phyloP scores from a whole-genome alignment of 2,888 invertebrate genomes.

The Microplitis deprimator region DNA sequence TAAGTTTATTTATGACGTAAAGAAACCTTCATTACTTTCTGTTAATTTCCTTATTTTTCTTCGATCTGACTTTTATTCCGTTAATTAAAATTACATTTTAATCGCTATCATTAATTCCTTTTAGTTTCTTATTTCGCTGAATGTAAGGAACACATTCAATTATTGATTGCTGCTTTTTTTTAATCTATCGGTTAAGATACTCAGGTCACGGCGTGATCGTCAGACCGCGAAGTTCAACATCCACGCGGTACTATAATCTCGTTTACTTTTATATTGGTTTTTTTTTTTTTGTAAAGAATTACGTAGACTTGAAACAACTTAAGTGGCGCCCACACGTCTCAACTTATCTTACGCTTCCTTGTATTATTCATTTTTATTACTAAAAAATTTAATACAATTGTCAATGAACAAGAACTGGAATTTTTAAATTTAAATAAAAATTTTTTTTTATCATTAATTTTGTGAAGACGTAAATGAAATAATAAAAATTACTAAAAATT shows the following conservation, averaged over 20 bases:
- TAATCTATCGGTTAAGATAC: constrained; percentile 1
- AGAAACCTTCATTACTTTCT: background rate
- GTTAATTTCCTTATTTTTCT: constrained; percentile 9
- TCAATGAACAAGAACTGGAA: background rate
- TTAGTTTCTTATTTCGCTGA: background rate
- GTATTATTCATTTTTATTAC: background rate
- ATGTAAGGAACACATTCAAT: background rate
- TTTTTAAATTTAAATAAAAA: background rate
- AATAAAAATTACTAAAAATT: background rate
- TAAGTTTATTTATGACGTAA: constrained; percentile 5
- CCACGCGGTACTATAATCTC: constrained; percentile 19
- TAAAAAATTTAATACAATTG: background rate
- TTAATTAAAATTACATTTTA: background rate
- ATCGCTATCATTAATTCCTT: background rate
- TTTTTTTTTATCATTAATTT: too few relatives aligned
- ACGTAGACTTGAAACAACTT: constrained; percentile 11
- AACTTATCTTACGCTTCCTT: constrained; percentile 12
- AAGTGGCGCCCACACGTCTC: constrained; percentile 23
- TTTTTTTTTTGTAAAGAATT: constrained; percentile 4
- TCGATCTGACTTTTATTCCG: background rate
- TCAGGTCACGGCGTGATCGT: background rate
- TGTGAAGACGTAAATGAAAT: too few relatives aligned
- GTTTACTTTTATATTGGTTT: background rate
- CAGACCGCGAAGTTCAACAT: constrained; percentile 22
- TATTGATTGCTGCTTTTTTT: constrained; percentile 3